These are phyloP conservation scores for Saturnia pavonia DNA, from an alignment of 2,888 invertebrate genomes.

Conservation along the genomic window DNA sequence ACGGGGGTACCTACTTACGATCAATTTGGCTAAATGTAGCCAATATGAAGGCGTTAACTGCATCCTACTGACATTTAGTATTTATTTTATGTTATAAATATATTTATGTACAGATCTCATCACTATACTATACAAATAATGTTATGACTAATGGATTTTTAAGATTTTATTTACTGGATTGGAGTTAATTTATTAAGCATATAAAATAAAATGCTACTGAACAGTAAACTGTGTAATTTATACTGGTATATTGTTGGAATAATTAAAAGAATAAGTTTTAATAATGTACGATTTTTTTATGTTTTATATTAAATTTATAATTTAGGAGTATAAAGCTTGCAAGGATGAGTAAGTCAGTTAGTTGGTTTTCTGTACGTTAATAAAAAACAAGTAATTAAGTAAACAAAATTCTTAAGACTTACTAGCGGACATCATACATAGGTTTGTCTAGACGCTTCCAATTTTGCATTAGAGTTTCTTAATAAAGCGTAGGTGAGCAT, in stretches of 20 bases:
- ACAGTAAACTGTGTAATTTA: background rate
- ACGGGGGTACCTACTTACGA: slow-evolving; percentile 17
- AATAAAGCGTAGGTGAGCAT: too few relatives aligned
- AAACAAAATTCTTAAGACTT: too few relatives aligned
- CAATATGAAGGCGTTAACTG: background rate
- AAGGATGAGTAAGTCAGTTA: too few relatives aligned
- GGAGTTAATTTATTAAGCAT: background rate
- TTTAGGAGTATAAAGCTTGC: too few relatives aligned
- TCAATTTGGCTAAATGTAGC: slow-evolving; percentile 24
- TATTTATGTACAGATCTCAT: too few relatives aligned
- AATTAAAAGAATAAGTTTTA: too few relatives aligned
- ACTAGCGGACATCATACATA: too few relatives aligned
- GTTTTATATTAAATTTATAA: too few relatives aligned
- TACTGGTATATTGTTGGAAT: background rate
- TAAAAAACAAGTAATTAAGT: too few relatives aligned
- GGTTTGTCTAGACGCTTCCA: too few relatives aligned
- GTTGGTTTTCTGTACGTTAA: background rate
- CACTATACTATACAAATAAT: background rate
- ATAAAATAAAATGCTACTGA: background rate
- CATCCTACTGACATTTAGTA: background rate
- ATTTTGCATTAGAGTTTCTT: too few relatives aligned
- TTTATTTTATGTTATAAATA: background rate
- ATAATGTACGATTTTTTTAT: too few relatives aligned
- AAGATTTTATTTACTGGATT: background rate
- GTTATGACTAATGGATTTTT: background rate